Evolutionary conservation across 2,797 vertebrate genomes (phyloP).

Genomic region (Halcyon smyrnensis): DNA sequence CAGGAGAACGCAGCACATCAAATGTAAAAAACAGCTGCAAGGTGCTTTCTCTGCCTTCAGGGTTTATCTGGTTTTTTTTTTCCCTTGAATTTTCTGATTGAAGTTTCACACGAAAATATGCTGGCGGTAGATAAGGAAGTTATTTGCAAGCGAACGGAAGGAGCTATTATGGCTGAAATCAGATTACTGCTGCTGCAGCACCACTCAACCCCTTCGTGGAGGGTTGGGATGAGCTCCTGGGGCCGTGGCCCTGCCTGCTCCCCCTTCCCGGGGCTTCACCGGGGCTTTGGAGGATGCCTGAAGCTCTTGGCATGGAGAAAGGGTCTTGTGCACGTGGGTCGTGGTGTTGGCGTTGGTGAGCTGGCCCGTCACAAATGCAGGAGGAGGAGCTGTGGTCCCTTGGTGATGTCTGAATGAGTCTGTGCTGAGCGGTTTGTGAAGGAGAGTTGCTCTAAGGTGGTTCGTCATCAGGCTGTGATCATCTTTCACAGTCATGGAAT

Average conservation of each 20-base stretch:
- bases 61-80: background rate
- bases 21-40: conserved; percentile 52
- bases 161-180: background rate
- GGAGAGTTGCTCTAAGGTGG: rapidly evolving
- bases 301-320: rapidly evolving
- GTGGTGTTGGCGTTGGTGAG: rapidly evolving
- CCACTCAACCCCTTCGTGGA: rapidly evolving
- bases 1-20: background rate
- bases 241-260: background rate
- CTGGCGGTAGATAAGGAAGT: conserved; percentile 34
- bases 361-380: rapidly evolving
- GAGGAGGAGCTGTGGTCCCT: rapidly evolving
- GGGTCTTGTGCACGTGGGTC: rapidly evolving
- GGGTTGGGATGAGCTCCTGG: rapidly evolving
- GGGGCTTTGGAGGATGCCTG: background rate
- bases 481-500: rapidly evolving
- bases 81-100: conserved; percentile 32
- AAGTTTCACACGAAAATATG: conserved; percentile 54
- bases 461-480: background rate
- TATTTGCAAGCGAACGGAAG: conserved; percentile 33
- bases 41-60: conserved; percentile 32
- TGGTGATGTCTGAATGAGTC: rapidly evolving
- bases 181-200: background rate
- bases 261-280: rapidly evolving
- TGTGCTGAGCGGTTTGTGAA: rapidly evolving